Percentiles rank a stretch among this genome's conserved stretches.
Conservation (phyloP, 2,797 vertebrate species). For the Potorous gilbertii region DNA sequence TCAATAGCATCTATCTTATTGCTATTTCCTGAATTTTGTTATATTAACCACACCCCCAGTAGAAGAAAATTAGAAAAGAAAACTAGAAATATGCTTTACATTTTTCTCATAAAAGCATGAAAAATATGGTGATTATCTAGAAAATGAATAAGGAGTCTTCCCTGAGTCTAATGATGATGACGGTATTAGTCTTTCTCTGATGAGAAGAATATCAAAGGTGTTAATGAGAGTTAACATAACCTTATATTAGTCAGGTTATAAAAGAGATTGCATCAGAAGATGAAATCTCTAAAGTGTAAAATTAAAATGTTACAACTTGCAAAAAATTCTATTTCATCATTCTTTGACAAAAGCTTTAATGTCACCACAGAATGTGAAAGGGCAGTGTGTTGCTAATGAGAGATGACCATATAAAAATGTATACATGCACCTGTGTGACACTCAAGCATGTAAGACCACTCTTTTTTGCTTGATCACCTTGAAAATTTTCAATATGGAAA, state of each 20-base stretch:
- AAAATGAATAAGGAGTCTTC: constrained; percentile 53
- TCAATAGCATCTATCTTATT: not conserved
- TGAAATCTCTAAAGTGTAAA: constrained; percentile 60
- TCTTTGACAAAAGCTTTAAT: constrained; percentile 44
- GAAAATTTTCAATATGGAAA: constrained; percentile 27
- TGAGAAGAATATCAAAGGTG: constrained; percentile 63
- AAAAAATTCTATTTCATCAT: constrained; percentile 55
- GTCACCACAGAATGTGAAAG: constrained; percentile 34
- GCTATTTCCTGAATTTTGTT: constrained; percentile 6
- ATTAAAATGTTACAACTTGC: constrained; percentile 60
- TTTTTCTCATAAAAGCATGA: constrained; percentile 51
- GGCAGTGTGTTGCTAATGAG: constrained; percentile 41
- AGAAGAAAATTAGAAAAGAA: constrained; percentile 42
- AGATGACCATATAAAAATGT: not conserved
- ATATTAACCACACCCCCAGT: constrained; percentile 27
- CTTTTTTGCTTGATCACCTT: not conserved
- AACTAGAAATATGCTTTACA: constrained; percentile 11
- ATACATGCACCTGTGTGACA: not conserved
- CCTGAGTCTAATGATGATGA: constrained; percentile 52
- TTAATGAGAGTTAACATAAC: constrained; percentile 49
- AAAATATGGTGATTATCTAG: constrained; percentile 65
- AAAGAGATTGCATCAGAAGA: constrained; percentile 64
- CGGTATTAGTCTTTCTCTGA: constrained; percentile 59
- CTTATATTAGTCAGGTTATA: constrained; percentile 57
- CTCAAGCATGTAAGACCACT: not conserved